phyloP scores from a whole-genome alignment of 2,797 vertebrate species.

The Fratercula arctica region DNA sequence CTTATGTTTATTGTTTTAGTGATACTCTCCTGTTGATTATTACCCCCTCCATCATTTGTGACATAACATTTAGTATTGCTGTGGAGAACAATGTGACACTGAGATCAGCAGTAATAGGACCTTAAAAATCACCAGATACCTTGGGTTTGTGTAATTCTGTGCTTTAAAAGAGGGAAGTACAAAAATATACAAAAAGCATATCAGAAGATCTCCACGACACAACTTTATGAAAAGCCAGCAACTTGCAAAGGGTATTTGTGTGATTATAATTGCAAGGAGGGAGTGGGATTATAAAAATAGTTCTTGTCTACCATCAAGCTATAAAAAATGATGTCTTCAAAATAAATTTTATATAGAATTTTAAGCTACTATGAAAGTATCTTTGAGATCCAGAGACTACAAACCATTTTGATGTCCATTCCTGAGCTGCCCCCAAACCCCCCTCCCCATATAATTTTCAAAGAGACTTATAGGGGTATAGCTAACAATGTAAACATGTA shows the following conservation, averaged over 20 bases:
- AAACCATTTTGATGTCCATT: neutral
- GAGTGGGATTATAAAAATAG: neutral
- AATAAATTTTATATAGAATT: neutral
- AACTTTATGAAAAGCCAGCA: neutral
- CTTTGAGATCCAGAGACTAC: neutral
- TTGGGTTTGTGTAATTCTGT: neutral
- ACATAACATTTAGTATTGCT: neutral
- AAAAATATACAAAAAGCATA: neutral
- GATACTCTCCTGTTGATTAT: neutral
- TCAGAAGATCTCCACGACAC: neutral
- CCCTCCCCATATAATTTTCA: neutral
- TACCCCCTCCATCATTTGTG: neutral
- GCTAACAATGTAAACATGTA: fast-evolving
- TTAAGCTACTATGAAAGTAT: neutral
- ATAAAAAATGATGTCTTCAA: neutral
- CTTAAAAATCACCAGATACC: constrained; percentile 11
- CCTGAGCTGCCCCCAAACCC: neutral
- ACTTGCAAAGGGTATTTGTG: neutral
- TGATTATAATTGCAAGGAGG: neutral
- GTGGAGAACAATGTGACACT: neutral
- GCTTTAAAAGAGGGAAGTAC: neutral
- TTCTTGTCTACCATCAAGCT: neutral
- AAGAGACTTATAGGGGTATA: neutral
- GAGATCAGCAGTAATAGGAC: neutral
- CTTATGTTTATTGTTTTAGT: constrained; percentile 5